Evolutionary conservation across 2,113 vertebrate species (phyloP).

Genomic region (Procavia capensis): DNA sequence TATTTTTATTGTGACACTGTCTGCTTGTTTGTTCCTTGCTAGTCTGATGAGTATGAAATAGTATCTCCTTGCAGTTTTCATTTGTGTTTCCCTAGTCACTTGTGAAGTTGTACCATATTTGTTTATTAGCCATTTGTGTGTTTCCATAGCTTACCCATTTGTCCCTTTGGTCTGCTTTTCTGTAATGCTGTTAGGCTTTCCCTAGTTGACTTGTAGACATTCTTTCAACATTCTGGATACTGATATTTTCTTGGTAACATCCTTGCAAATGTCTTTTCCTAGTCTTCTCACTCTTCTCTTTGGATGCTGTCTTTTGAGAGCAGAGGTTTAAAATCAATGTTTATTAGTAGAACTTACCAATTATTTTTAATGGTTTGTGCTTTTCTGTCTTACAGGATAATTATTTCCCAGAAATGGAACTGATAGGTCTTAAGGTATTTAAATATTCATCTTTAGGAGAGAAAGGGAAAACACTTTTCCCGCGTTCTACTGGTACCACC

Average conservation of each 20-base stretch:
- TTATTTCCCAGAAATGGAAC: constrained; percentile 7
- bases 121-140: not conserved
- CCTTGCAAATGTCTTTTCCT: not conserved
- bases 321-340: not conserved
- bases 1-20: too few relatives aligned
- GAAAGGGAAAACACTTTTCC: constrained; percentile 6
- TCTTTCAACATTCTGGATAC: not conserved
- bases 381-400: not conserved
- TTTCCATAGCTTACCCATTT: not conserved
- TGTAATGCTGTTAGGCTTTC: not conserved
- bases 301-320: not conserved
- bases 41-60: too few relatives aligned
- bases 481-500: not conserved
- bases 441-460: not conserved
- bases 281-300: not conserved
- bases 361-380: not conserved
- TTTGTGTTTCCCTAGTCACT: too few relatives aligned
- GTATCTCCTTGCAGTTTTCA: too few relatives aligned
- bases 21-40: too few relatives aligned
- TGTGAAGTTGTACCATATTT: not conserved
- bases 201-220: not conserved
- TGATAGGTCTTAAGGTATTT: not conserved
- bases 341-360: not conserved
- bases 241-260: not conserved
- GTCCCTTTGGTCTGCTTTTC: not conserved